These are phyloP conservation scores for Thalassophryne amazonica DNA, from an alignment of 2,797 vertebrate genomes.

Conservation along the genomic window DNA sequence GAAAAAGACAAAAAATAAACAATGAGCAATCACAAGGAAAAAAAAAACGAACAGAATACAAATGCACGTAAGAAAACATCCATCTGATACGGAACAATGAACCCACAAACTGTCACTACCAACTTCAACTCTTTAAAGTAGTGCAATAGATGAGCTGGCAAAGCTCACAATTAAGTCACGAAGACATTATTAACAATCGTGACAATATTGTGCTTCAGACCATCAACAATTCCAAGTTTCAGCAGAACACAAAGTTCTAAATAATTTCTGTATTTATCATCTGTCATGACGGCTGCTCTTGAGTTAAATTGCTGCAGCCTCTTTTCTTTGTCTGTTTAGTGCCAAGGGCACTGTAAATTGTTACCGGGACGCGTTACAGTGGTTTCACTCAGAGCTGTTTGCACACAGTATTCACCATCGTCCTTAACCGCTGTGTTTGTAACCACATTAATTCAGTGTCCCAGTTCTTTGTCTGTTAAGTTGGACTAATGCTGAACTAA, in stretches of 20 bases:
- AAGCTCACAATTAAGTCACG: conserved; percentile 5
- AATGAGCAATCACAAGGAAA: too few relatives aligned
- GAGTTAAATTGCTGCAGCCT: conserved; percentile 45
- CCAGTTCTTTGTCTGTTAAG: neutral
- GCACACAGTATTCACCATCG: neutral
- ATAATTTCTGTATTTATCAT: conserved; percentile 47
- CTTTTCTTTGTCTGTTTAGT: conserved; percentile 28
- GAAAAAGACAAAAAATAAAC: too few relatives aligned
- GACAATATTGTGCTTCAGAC: neutral
- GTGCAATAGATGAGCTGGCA: neutral
- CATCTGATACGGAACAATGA: neutral
- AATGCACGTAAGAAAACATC: too few relatives aligned
- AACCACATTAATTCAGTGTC: conserved; percentile 4
- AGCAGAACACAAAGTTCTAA: conserved; percentile 6
- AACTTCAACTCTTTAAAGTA: neutral
- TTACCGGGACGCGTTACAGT: conserved; percentile 25
- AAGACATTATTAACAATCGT: conserved; percentile 9
- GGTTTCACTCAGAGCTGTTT: conserved; percentile 29
- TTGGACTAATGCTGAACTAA: neutral
- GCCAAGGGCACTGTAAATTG: conserved; percentile 33
- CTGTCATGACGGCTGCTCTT: conserved; percentile 49
- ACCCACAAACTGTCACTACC: conserved; percentile 1
- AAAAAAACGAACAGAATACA: neutral
- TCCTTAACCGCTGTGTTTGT: conserved; percentile 9
- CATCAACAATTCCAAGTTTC: conserved; percentile 7